Percentiles rank a stretch among this genome's conserved stretches.
Conservation (phyloP, 2,888 invertebrate species). For the Syrista parreyssii region DNA sequence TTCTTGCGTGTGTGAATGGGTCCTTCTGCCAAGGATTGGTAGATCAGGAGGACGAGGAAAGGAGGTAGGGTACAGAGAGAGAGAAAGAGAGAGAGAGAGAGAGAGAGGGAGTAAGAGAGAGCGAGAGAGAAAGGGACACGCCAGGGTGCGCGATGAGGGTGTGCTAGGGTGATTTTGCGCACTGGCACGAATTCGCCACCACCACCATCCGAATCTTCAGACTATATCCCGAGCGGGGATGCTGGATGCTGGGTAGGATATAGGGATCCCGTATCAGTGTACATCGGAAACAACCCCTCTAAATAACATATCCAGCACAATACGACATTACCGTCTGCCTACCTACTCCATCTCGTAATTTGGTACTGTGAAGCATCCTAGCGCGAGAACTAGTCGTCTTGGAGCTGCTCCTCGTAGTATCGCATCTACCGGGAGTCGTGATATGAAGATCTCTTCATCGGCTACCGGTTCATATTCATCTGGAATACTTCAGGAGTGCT, state of each 20-base stretch:
- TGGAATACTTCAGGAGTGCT: background rate
- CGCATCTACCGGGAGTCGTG: background rate
- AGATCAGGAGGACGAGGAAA: constrained; percentile 12
- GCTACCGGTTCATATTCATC: background rate
- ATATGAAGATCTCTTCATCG: constrained; percentile 1
- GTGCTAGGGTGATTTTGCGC: constrained; percentile 41
- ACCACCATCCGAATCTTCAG: constrained; percentile 8
- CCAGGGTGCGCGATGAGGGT: constrained; percentile 6
- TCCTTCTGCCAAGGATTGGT: constrained; percentile 22
- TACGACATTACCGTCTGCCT: constrained; percentile 24
- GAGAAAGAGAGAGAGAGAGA: constrained; percentile 18
- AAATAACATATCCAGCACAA: constrained; percentile 39
- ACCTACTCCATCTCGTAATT: constrained; percentile 7
- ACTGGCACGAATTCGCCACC: constrained; percentile 34
- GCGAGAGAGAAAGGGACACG: constrained; percentile 14
- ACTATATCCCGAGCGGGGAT: constrained; percentile 35
- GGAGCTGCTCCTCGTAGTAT: background rate
- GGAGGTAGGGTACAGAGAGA: constrained; percentile 8
- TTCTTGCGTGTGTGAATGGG: constrained; percentile 26
- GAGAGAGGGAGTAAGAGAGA: constrained; percentile 3
- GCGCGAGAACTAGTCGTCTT: constrained; percentile 5
- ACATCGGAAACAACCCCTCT: constrained; percentile 44
- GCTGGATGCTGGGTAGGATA: constrained; percentile 43
- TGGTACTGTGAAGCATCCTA: constrained; percentile 1
- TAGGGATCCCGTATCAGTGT: constrained; percentile 38